phyloP scores from a whole-genome alignment of 2,888 invertebrate genomes.

The Metacarcinus magister region DNA sequence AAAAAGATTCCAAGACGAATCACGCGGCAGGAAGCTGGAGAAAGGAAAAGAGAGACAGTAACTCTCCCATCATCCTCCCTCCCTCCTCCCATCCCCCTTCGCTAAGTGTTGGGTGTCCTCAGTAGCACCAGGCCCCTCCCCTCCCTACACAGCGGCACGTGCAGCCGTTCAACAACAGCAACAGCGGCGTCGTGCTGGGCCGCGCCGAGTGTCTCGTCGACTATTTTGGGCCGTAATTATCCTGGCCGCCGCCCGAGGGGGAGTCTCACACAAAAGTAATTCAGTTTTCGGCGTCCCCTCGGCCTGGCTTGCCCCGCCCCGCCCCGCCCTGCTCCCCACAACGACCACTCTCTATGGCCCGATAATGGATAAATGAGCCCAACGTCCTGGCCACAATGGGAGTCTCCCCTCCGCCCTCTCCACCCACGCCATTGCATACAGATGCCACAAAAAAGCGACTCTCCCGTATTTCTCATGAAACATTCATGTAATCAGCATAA shows the following conservation, averaged over 20 bases:
- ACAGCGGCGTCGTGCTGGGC: constrained; percentile 15
- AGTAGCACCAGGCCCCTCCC: neutral
- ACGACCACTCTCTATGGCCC: constrained; percentile 66
- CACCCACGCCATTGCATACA: constrained; percentile 80
- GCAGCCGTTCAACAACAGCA: neutral
- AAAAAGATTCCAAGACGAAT: constrained; percentile 10
- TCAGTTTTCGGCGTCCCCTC: constrained; percentile 44
- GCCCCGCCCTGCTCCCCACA: neutral
- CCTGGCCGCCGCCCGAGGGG: constrained; percentile 41
- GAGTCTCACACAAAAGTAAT: constrained; percentile 59
- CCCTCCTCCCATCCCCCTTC: neutral
- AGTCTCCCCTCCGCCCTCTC: constrained; percentile 68
- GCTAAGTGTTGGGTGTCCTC: neutral
- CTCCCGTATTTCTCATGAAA: constrained; percentile 73
- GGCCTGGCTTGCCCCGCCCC: constrained; percentile 30
- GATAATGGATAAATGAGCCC: constrained; percentile 76
- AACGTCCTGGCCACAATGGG: constrained; percentile 69
- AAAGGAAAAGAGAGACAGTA: neutral
- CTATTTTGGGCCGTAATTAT: constrained; percentile 36
- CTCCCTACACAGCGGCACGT: neutral
- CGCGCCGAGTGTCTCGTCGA: constrained; percentile 30
- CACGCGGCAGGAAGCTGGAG: neutral
- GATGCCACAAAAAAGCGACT: constrained; percentile 74
- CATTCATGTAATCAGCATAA: constrained; percentile 79
- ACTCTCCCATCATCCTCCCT: neutral